Evolutionary conservation across 2,888 invertebrate genomes (phyloP).

Genomic region (Napeogenes sylphis): DNA sequence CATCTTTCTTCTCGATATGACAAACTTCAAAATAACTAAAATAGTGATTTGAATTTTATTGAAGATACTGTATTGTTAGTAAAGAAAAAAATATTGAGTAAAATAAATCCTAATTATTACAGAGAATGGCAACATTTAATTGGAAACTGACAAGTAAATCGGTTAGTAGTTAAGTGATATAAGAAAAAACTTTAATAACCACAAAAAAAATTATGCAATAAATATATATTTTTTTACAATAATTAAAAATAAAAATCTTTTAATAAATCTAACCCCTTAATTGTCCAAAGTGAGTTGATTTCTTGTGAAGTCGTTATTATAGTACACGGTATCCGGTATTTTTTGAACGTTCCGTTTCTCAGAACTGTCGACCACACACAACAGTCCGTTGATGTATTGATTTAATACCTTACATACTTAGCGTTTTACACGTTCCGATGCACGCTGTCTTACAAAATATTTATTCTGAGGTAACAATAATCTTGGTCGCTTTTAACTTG

Average conservation of each 20-base stretch:
- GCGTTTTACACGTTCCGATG: constrained; percentile 16
- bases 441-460: constrained; percentile 16
- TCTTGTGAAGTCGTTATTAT: constrained; percentile 3
- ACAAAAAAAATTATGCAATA: no score
- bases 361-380: constrained; percentile 40
- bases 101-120: no score
- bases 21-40: neutral
- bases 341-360: constrained; percentile 30
- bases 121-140: no score
- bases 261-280: neutral
- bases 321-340: constrained; percentile 23
- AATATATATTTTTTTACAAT: no score
- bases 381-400: constrained; percentile 34
- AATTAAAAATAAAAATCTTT: no score
- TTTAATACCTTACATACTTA: constrained; percentile 21
- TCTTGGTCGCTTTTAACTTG: neutral
- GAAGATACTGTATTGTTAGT: no score
- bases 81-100: no score
- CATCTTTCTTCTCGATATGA: constrained; percentile 2
- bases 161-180: no score
- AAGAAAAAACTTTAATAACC: no score
- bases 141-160: no score
- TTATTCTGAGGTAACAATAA: constrained; percentile 6
- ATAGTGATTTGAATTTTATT: no score
- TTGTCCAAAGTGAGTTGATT: neutral